Evolutionary conservation across 2,888 invertebrate genomes (phyloP), one percentile per base, ranked within the genome.

Genomic region (Caenorhabditis sinica): DNA sequence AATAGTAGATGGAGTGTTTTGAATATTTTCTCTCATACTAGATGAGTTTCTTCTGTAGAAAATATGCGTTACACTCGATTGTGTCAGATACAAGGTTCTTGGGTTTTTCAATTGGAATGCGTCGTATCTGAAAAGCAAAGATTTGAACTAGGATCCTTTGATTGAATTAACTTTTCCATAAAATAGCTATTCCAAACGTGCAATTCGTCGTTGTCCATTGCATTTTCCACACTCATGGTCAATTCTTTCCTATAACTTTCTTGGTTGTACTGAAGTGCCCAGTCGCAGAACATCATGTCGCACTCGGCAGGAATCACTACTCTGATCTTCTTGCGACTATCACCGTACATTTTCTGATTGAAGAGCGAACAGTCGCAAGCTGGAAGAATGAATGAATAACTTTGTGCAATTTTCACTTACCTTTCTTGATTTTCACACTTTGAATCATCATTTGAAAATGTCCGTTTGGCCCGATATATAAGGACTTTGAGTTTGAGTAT

Each of bases 241-340:
- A 61, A 9, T 23, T 61, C 61, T 23, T 33, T 30, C 6, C 15
- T 58, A 5, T 17, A 5, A 17, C 25, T 11, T 25, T 17, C n/a
- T 33, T 4, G 3, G 9, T 25, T 56, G 3, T 23, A 0, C 9
- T 9, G 11, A 5, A 61, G 13, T 3, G 40, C 33, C 69, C 69
- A 69, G 8, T 36, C 23, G 40, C 69, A 69, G 23, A 56, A 69
- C 36, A 69, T 69, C 11, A 56, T 9, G 0, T 69, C 53, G 13
- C 69, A 69, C 20, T 49, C 28, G 28, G 65, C 45, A 15, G 65
- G 65, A 17, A 66, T 66, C 3, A 6, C 23, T 4, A 66, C 30
- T 63, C 13, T 20, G 6, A 45, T n/a, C 15, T 17, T 25, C 17
- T 45, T 25, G 2, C 5, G 5, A 0, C 28, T 17, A 13, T 11